These are phyloP conservation scores for Thymelicus lineola DNA, from an alignment of 2,888 invertebrate genomes.

Conservation along the genomic window DNA sequence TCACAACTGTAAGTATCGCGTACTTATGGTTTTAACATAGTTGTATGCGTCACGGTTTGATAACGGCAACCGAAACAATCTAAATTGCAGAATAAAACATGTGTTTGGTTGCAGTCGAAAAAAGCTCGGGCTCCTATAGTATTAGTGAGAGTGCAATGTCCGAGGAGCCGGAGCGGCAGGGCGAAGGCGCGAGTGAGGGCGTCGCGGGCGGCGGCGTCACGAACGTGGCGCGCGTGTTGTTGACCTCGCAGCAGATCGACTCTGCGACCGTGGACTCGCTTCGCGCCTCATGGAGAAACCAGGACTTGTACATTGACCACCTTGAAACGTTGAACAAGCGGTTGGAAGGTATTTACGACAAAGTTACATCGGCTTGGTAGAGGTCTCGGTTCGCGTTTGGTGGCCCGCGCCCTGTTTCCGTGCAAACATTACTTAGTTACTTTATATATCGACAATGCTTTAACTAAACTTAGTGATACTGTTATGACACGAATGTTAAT, in stretches of 20 bases:
- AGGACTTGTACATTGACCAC: slow-evolving; percentile 91
- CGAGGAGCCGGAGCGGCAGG: slow-evolving; percentile 80
- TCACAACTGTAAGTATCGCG: slow-evolving; percentile 57
- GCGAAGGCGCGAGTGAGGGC: slow-evolving; percentile 74
- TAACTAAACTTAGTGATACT: slow-evolving; percentile 83
- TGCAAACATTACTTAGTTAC: slow-evolving; percentile 70
- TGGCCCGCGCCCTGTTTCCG: slow-evolving; percentile 62
- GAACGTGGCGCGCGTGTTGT: slow-evolving; percentile 84
- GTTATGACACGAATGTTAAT: slow-evolving; percentile 59
- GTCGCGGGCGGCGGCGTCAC: slow-evolving; percentile 80
- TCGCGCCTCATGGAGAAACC: slow-evolving; percentile 89
- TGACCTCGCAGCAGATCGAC: slow-evolving; percentile 88
- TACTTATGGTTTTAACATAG: slow-evolving; percentile 42
- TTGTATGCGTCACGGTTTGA: slow-evolving; percentile 59
- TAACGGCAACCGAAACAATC: slow-evolving; percentile 67
- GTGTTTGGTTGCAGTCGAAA: slow-evolving; percentile 79
- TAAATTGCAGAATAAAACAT: slow-evolving; percentile 61
- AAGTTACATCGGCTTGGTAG: slow-evolving; percentile 78
- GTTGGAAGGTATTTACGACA: slow-evolving; percentile 91
- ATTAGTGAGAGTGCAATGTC: slow-evolving; percentile 82
- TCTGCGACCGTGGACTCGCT: slow-evolving; percentile 87
- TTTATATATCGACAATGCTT: slow-evolving; percentile 82
- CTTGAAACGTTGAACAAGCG: slow-evolving; percentile 90
- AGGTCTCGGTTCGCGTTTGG: slow-evolving; percentile 69
- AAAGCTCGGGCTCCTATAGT: slow-evolving; percentile 70